Evolutionary conservation across 2,113 vertebrate species (phyloP).

Genomic region (Trematomus loennbergii): DNA sequence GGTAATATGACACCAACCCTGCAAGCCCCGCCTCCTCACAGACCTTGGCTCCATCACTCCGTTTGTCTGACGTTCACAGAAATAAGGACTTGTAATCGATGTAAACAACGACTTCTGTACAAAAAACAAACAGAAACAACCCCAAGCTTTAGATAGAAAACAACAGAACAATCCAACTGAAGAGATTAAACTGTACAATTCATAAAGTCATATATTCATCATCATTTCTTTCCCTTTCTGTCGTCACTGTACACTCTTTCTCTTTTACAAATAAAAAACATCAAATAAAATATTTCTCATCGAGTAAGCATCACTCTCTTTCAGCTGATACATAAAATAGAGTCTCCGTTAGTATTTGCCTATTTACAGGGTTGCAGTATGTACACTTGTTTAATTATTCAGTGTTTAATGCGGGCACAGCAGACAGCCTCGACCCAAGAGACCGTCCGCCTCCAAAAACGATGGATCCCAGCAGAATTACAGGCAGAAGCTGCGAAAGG

Average conservation of each 20-base stretch:
- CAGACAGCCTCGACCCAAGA: conserved; percentile 59
- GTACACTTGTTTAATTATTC: conserved; percentile 60
- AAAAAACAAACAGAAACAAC: conserved; percentile 61
- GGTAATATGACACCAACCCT: neutral
- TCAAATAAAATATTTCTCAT: conserved; percentile 71
- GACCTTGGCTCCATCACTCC: conserved; percentile 55
- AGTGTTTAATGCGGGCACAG: conserved; percentile 46
- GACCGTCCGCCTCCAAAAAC: neutral
- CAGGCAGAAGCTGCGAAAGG: conserved; percentile 22
- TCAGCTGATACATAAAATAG: conserved; percentile 84
- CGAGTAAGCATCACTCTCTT: conserved; percentile 69
- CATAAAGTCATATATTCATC: conserved; percentile 49
- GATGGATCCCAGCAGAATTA: conserved; percentile 29
- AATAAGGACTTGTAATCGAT: conserved; percentile 63
- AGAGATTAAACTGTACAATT: conserved; percentile 74
- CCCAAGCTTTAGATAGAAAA: conserved; percentile 65
- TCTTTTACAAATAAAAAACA: conserved; percentile 70
- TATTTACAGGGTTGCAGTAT: conserved; percentile 81
- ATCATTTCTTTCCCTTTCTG: neutral
- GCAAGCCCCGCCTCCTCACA: conserved; percentile 29
- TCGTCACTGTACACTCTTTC: conserved; percentile 56
- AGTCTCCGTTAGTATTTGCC: conserved; percentile 81
- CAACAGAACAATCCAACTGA: conserved; percentile 66
- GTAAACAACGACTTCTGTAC: conserved; percentile 86
- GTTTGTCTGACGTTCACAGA: conserved; percentile 65